Evolutionary conservation across 37 sponge, comb jelly and placozoan species (phyloP).

Genomic region (Diacarnus erythraeanus): DNA sequence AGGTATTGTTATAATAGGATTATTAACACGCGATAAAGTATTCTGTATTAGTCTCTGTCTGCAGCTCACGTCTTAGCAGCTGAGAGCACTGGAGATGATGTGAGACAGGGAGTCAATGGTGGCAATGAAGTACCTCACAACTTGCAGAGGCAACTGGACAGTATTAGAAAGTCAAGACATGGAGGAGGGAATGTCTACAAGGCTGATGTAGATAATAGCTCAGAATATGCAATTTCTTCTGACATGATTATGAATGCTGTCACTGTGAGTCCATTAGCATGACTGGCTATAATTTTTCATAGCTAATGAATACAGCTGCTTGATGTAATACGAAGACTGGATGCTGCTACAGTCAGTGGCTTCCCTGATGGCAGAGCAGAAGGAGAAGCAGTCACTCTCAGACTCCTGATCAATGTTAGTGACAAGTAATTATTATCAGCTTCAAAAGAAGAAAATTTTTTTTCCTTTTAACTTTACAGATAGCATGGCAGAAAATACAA

Average conservation of each 20-base stretch:
- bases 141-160: not conserved
- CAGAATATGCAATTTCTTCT: not conserved
- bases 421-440: not conserved
- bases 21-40: not conserved
- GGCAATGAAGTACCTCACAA: not conserved
- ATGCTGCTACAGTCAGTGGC: slow-evolving; percentile 23
- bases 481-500: slow-evolving; percentile 51
- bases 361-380: slow-evolving; percentile 6
- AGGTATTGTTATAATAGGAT: slow-evolving; percentile 36
- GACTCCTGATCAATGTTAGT: slow-evolving; percentile 34
- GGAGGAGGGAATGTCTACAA: not conserved
- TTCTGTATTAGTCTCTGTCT: slow-evolving; percentile 46
- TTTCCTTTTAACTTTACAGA: slow-evolving; percentile 13
- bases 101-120: not conserved
- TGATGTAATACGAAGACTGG: slow-evolving; percentile 43
- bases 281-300: not conserved
- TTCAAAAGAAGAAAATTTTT: not conserved
- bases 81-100: not conserved
- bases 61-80: slow-evolving; percentile 51
- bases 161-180: not conserved
- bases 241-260: slow-evolving; percentile 26
- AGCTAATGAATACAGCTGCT: slow-evolving; percentile 31
- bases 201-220: not conserved
- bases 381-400: slow-evolving; percentile 16
- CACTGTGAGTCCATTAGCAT: slow-evolving; percentile 16